Percentiles rank a stretch among this genome's conserved stretches.
Evolutionary conservation across 2,113 vertebrate genomes (phyloP).

Genomic region (Vidua macroura): DNA sequence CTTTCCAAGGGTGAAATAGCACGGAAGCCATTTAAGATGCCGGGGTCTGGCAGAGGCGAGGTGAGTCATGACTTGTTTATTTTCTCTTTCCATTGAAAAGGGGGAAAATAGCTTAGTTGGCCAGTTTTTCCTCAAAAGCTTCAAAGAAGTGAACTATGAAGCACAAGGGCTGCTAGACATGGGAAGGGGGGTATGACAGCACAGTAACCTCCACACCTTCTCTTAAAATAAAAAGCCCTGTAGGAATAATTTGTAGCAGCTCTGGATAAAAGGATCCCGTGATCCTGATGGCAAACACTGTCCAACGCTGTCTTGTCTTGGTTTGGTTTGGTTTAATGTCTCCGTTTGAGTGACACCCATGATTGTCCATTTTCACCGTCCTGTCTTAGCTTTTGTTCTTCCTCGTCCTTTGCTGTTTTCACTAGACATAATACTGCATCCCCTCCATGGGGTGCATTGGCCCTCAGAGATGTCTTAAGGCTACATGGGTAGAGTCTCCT

Average conservation of each 20-base stretch:
- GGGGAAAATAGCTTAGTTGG: not conserved
- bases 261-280: not conserved
- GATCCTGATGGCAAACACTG: constrained; percentile 27
- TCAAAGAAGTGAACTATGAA: not conserved
- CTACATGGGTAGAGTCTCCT: constrained; percentile 41
- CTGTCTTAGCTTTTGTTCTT: constrained; percentile 11
- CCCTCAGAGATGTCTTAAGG: constrained; percentile 21
- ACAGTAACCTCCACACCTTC: not conserved
- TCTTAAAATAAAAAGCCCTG: not conserved
- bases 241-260: not conserved
- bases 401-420: not conserved
- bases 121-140: not conserved
- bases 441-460: not conserved
- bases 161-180: not conserved
- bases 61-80: constrained; percentile 51
- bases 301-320: not conserved
- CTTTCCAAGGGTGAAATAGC: constrained; percentile 69
- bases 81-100: not conserved
- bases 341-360: not conserved
- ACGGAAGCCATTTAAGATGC: constrained; percentile 68
- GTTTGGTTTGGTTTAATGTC: constrained; percentile 40
- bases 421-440: not conserved
- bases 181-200: not conserved
- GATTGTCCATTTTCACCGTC: not conserved
- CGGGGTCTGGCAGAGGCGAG: constrained; percentile 60